phyloP scores from a whole-genome alignment of 2,797 vertebrate species.

The Fistularia commersonii region DNA sequence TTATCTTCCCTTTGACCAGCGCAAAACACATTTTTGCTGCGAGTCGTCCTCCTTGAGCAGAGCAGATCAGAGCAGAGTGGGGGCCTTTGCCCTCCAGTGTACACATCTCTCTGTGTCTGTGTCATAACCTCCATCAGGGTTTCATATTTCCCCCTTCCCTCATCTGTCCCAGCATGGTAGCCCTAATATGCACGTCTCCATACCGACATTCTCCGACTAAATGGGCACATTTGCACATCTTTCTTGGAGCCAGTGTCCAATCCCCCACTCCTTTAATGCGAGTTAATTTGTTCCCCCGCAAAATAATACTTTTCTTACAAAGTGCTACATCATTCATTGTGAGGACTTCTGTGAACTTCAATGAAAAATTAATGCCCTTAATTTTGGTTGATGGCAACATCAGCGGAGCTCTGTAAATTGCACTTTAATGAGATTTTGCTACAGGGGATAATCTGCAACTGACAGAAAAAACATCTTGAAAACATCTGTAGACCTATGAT shows the following conservation, averaged over 20 bases:
- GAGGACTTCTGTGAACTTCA: constrained; percentile 95
- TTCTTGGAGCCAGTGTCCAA: constrained; percentile 80
- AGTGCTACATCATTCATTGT: constrained; percentile 99
- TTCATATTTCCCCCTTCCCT: constrained; percentile 81
- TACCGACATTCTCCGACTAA: constrained; percentile 82
- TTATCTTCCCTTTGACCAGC: constrained; percentile 4
- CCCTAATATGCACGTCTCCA: constrained; percentile 85
- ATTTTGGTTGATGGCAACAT: constrained; percentile 99
- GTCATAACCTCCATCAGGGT: constrained; percentile 77
- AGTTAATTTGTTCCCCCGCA: constrained; percentile 81
- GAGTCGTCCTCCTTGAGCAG: constrained; percentile 12
- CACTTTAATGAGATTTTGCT: constrained; percentile 99
- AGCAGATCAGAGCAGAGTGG: constrained; percentile 31
- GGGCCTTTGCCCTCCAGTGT: constrained; percentile 58
- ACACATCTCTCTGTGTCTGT: constrained; percentile 62
- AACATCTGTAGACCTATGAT: constrained; percentile 99
- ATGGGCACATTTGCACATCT: constrained; percentile 90
- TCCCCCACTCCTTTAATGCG: constrained; percentile 88
- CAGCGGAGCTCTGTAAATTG: constrained; percentile 99
- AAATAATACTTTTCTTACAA: constrained; percentile 96
- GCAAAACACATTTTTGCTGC: constrained; percentile 19
- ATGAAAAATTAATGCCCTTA: constrained; percentile 99
- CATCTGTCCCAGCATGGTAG: constrained; percentile 83
- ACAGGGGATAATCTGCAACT: constrained; percentile 99
- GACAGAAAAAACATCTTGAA: constrained; percentile 99